A percentile compares a stretch with the other conserved stretches of the same genome.
Evolutionary conservation across 2,797 vertebrate species (phyloP).

Genomic region (Rhadinocentrus ornatus): DNA sequence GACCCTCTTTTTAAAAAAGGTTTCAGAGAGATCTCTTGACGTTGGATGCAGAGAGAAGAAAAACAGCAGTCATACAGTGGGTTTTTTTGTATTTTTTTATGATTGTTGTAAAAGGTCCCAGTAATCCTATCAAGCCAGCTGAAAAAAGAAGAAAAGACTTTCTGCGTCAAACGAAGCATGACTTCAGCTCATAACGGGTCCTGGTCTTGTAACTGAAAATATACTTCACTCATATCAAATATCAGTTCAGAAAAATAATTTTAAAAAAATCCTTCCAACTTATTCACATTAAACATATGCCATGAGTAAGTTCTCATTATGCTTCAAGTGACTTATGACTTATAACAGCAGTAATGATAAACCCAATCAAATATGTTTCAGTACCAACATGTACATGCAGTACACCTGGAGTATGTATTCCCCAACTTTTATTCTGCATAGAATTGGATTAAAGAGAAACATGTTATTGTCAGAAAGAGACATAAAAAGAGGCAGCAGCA

Average conservation of each 20-base stretch:
- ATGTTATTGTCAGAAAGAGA: too few relatives aligned
- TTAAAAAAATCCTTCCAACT: neutral
- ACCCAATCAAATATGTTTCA: neutral
- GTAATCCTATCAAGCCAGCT: neutral
- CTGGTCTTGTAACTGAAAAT: too few relatives aligned
- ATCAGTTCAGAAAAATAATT: too few relatives aligned
- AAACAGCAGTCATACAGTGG: slow-evolving; percentile 1
- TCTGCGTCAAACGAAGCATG: slow-evolving; percentile 12
- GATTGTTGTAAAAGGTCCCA: slow-evolving; percentile 24
- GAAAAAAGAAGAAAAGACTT: neutral
- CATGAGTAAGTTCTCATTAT: neutral
- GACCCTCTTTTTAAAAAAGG: neutral
- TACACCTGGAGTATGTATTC: neutral
- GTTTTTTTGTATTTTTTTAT: neutral
- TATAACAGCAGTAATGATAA: neutral
- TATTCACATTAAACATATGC: neutral
- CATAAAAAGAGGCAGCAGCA: too few relatives aligned
- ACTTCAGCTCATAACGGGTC: slow-evolving; percentile 4
- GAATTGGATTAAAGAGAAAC: too few relatives aligned
- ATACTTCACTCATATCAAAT: too few relatives aligned
- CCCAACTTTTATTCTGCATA: neutral
- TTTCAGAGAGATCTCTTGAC: slow-evolving; percentile 1
- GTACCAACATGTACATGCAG: neutral
- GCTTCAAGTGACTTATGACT: neutral
- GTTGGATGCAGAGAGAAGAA: slow-evolving; percentile 6